A percentile compares a stretch with the other conserved stretches of the same genome.
phyloP scores from a whole-genome alignment of 2,113 vertebrate genomes.

The Sardina pilchardus region DNA sequence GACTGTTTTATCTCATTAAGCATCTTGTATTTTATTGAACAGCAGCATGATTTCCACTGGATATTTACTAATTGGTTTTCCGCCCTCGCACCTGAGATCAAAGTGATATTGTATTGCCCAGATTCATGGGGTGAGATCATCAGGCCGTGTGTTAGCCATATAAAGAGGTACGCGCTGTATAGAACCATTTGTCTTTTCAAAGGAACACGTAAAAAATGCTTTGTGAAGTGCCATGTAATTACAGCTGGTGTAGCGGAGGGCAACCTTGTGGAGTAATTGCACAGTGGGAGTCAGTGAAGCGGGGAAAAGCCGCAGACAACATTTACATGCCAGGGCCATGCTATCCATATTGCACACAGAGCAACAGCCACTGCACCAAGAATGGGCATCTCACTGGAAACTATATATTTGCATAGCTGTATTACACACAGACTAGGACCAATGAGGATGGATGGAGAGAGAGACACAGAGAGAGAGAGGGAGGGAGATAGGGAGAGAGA shows the following conservation, averaged over 20 bases:
- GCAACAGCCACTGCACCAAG: neutral
- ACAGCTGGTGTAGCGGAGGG: neutral
- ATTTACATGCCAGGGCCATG: neutral
- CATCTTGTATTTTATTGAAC: neutral
- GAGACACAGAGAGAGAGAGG: too few species aligned
- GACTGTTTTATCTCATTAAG: neutral
- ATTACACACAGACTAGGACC: too few species aligned
- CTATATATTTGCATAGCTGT: too few species aligned
- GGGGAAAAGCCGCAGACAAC: neutral
- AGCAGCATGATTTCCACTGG: neutral
- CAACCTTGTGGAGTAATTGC: neutral
- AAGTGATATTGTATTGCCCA: neutral
- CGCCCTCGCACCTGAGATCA: neutral
- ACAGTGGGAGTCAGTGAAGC: neutral
- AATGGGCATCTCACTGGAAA: neutral
- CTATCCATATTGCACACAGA: neutral
- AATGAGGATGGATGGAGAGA: too few species aligned
- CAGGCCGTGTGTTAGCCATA: neutral
- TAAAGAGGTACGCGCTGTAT: neutral
- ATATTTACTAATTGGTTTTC: neutral
- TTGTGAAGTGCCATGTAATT: neutral
- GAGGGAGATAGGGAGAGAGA: neutral
- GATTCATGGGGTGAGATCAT: neutral
- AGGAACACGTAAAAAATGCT: neutral
- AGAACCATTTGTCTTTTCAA: neutral